Evolutionary conservation across 1,140 invertebrate species (phyloP), one percentile per base, ranked within the genome.

Genomic region (Anastatus disparis): DNA sequence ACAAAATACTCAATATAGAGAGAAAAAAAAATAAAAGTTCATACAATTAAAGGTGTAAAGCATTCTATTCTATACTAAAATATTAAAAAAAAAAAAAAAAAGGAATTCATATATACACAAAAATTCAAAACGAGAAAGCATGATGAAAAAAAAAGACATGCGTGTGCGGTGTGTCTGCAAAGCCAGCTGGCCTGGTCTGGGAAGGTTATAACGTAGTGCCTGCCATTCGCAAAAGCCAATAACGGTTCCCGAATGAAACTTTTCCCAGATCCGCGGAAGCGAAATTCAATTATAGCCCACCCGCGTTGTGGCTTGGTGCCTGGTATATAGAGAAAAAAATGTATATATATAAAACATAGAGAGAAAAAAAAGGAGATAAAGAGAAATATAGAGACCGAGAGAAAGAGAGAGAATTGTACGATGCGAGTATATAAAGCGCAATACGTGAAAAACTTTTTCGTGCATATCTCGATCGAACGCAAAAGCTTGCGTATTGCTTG

Each of bases 141-240:
- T 27, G 46, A 35, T 13, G 12, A 22, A 52, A 62, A 42, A 61
- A 61, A 31, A 15, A 20, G 26, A 9, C 56, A 53, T 20, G 46
- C 48, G 35, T 38, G 24, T 8, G 31, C 48, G 50, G 24, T 8
- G 26, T 27, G 61, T 12, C 22, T 22, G 53, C 31, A 17, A 22
- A 13, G 31, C 52, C 27, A 20, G 29, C n/a, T n/a, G n/a, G n/a
- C n/a, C n/a, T n/a, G n/a, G n/a, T n/a, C n/a, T n/a, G n/a, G n/a
- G n/a, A n/a, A n/a, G n/a, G 24, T 42, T 56, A 66, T 66, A 66
- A 56, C 52, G 42, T 24, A 46, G 64, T 31, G 65, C 26, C 55
- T 50, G 55, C 53, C 42, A 68, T 68, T 68, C 31, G 65, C 27
- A 62, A 70, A 70, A 70, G 40, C 68, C 68, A 70, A 70, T 70